phyloP scores from a whole-genome alignment of 2,888 invertebrate genomes.

The Boloria selene region DNA sequence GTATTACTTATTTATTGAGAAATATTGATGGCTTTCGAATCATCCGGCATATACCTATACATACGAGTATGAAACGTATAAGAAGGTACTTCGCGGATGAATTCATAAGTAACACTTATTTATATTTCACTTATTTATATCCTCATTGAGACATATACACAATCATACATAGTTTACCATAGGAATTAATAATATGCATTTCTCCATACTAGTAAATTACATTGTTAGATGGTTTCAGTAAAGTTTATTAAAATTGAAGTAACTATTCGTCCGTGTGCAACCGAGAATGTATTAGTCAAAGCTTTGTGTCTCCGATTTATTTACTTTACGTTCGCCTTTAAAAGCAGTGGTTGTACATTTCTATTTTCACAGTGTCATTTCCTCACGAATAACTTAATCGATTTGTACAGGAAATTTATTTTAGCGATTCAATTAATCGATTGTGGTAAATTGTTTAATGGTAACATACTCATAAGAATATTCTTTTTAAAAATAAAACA shows the following conservation, averaged over 20 bases:
- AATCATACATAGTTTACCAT: too few relatives aligned
- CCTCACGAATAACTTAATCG: conserved; percentile 31
- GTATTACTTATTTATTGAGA: too few relatives aligned
- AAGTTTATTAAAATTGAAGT: conserved; percentile 13
- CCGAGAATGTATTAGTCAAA: conserved; percentile 39
- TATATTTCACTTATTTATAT: too few relatives aligned
- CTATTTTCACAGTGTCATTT: conserved; percentile 37
- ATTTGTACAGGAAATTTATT: conserved; percentile 27
- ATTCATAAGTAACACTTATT: too few relatives aligned
- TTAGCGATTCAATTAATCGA: conserved; percentile 21
- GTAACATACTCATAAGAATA: too few relatives aligned
- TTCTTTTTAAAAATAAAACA: too few relatives aligned
- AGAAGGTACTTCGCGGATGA: too few relatives aligned
- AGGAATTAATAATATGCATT: not conserved
- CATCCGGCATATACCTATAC: too few relatives aligned
- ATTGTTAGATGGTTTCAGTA: not conserved
- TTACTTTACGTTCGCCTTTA: conserved; percentile 39
- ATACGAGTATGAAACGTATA: too few relatives aligned
- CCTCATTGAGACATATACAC: too few relatives aligned
- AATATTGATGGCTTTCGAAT: too few relatives aligned
- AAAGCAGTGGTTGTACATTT: conserved; percentile 39
- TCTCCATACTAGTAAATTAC: not conserved
- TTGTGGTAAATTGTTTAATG: not conserved
- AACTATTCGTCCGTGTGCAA: conserved; percentile 33
- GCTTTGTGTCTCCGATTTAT: conserved; percentile 42